These are phyloP conservation scores for Sarcophaga bullata DNA, from an alignment of 1,140 invertebrate species.

Conservation along the genomic window DNA sequence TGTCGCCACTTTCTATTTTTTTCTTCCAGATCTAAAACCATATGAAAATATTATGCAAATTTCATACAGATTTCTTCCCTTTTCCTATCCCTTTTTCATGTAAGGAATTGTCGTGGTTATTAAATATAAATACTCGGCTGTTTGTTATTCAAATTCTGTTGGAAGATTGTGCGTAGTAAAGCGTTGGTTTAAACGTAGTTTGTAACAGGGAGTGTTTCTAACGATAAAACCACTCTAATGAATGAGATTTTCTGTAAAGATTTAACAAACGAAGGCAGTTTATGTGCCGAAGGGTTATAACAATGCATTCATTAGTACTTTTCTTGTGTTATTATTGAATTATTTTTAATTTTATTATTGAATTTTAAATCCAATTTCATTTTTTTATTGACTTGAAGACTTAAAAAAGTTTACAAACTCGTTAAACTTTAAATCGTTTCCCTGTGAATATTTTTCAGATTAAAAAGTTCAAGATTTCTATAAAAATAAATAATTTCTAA, in stretches of 20 bases:
- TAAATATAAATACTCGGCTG: not conserved
- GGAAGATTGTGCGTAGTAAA: too few relatives aligned
- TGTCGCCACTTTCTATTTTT: not conserved
- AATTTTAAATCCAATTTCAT: too few relatives aligned
- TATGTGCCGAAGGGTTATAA: slow-evolving; percentile 10
- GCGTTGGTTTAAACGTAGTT: too few relatives aligned
- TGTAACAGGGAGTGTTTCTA: not conserved
- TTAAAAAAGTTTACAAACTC: too few relatives aligned
- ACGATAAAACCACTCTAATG: not conserved
- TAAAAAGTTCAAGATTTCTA: too few relatives aligned
- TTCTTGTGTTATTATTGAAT: too few relatives aligned
- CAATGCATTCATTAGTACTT: too few relatives aligned
- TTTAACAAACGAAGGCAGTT: slow-evolving; percentile 29
- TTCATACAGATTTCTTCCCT: not conserved
- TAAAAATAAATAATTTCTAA: too few relatives aligned
- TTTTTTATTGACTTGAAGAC: too few relatives aligned
- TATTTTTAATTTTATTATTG: too few relatives aligned
- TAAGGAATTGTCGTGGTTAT: not conserved
- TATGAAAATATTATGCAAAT: slow-evolving; percentile 65
- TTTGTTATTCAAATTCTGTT: not conserved
- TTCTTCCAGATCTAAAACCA: slow-evolving; percentile 47
- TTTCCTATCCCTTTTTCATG: not conserved
- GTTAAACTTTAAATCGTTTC: too few relatives aligned
- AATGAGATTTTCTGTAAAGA: slow-evolving; percentile 26
- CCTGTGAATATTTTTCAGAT: too few relatives aligned